Evolutionary conservation across 2,113 vertebrate genomes (phyloP).

Genomic region (Oxyura jamaicensis): DNA sequence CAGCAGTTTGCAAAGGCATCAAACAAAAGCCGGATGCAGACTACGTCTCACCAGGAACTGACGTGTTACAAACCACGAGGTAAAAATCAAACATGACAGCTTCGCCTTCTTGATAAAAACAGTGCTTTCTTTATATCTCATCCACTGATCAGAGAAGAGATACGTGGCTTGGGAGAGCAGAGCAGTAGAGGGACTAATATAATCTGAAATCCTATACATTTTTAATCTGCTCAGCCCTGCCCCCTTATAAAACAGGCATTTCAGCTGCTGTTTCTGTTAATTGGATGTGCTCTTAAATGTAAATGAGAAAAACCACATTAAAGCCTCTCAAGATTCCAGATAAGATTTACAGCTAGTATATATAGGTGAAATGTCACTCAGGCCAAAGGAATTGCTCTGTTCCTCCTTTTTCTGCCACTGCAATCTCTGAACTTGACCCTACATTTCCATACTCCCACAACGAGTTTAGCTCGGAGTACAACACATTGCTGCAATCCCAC

Average conservation of each 20-base stretch:
- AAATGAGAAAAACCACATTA: not conserved
- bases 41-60: not conserved
- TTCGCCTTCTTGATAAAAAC: not conserved
- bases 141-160: not conserved
- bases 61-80: not conserved
- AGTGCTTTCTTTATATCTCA: constrained; percentile 21
- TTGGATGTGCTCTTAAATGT: not conserved
- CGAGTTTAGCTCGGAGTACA: rapidly evolving
- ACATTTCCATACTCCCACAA: not conserved
- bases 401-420: not conserved
- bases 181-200: not conserved
- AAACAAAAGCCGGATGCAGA: not conserved
- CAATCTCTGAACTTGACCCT: constrained; percentile 10
- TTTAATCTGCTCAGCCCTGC: not conserved
- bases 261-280: not conserved
- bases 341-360: constrained; percentile 16
- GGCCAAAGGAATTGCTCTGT: not conserved
- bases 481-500: rapidly evolving
- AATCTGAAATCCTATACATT: not conserved
- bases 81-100: constrained; percentile 13
- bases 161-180: not conserved
- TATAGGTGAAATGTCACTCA: constrained; percentile 21
- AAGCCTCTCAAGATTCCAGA: not conserved
- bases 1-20: not conserved
- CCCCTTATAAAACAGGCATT: not conserved